Base-by-base conservation (phyloP, 1,140 invertebrate genomes). In the Drosophila simulans region DNA sequence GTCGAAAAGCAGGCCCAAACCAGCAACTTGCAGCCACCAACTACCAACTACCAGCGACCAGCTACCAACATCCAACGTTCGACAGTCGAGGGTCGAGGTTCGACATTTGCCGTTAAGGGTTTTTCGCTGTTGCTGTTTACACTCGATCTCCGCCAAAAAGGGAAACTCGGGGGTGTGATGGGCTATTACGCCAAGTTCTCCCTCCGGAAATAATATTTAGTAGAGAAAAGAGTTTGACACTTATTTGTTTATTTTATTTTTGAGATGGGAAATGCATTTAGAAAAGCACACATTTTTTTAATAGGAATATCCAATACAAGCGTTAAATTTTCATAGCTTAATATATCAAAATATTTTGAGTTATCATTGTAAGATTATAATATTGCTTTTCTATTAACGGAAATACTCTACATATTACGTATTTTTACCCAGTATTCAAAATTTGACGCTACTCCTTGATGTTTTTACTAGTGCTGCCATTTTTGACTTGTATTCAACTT, bases 91-190 rank as follows among this genome's bases (percentile, higher is more conserved):
- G 65, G 63, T 69, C 65, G 62, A 54, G 65, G 80, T 85, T 85
- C 79, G 84, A 88, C 82, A 88, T 86, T 86, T 88, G 83, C 77
- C 71, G 83, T 86, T 86, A 86, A 88, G 82, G 82, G 78, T 66
- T 76, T 65, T 76, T 75, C 52, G 71, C 57, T 76, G 72, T 76
- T 76, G 71, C 72, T 76, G 71, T 76, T 76, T 76, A 66, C 65
- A 75, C 71, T 48, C 71, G 49, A 55, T 57, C 64, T 42, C 11
- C n/a, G 52, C 54, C 37, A 43, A n/a, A 42, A 63, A 11, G 39
- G 40, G 46, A 25, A 45, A 8, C 5, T 5, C 8, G 2, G n/a
- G 49, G 69, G 55, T 60, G 46, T 71, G 59, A 39, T 0, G 7
- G 12, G 8, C 15, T 13, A 17, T 20, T 5, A 4, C 0, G 11